Evolutionary conservation across 2,113 vertebrate genomes (phyloP).

Genomic region (Neoarius graeffei): DNA sequence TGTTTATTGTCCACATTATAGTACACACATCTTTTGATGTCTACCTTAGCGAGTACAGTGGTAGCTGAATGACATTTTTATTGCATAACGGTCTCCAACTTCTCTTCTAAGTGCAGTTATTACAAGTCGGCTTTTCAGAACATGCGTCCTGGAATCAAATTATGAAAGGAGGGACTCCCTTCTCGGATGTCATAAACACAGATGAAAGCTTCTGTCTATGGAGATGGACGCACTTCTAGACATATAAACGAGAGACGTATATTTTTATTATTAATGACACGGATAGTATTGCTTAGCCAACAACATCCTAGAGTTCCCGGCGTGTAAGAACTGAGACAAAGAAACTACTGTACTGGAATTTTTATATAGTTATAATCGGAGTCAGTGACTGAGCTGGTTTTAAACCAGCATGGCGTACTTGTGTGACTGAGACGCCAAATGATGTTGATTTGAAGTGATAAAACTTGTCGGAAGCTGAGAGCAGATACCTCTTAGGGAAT

Average conservation of each 20-base stretch:
- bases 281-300: neutral
- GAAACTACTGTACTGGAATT: neutral
- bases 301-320: neutral
- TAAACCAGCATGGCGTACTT: constrained; percentile 27
- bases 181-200: neutral
- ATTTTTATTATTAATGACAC: neutral
- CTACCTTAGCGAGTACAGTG: neutral
- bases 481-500: constrained; percentile 19
- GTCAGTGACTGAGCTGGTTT: neutral
- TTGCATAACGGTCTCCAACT: neutral
- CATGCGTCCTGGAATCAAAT: neutral
- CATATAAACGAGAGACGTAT: neutral
- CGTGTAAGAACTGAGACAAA: neutral
- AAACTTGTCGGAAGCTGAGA: constrained; percentile 21
- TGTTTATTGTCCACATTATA: constrained; percentile 10
- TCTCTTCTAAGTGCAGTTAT: neutral
- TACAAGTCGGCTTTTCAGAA: neutral
- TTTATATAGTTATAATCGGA: neutral
- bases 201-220: neutral
- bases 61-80: neutral
- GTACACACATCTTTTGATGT: neutral
- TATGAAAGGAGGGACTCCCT: neutral
- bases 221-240: neutral
- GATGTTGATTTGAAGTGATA: neutral
- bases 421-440: neutral